phyloP scores from a whole-genome alignment of 2,888 invertebrate species.

The Tribolium freemani region DNA sequence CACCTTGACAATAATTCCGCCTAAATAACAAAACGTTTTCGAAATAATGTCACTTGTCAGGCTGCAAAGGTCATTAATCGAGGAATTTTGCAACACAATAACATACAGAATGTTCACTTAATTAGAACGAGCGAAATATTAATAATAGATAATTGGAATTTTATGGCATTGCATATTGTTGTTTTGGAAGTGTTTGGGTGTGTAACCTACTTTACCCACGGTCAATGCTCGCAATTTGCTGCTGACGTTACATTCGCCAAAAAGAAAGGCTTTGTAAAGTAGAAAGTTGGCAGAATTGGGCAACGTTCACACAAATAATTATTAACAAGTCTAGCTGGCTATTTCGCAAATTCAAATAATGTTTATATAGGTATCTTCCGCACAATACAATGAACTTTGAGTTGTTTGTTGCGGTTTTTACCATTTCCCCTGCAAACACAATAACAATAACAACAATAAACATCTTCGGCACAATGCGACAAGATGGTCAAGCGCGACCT shows the following conservation, averaged over 20 bases:
- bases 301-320: slow-evolving; percentile 43
- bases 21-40: background rate
- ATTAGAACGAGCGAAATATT: background rate
- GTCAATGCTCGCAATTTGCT: slow-evolving; percentile 54
- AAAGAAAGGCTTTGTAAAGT: slow-evolving; percentile 45
- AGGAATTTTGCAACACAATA: too few species aligned
- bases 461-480: background rate
- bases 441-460: background rate
- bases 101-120: background rate
- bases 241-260: slow-evolving; percentile 42
- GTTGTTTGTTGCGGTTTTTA: slow-evolving; percentile 13
- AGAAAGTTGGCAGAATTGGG: slow-evolving; percentile 43
- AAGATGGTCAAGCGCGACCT: background rate
- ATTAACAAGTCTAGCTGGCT: slow-evolving; percentile 30
- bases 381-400: slow-evolving; percentile 21
- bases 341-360: slow-evolving; percentile 38
- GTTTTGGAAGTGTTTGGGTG: slow-evolving; percentile 48
- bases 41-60: slow-evolving; percentile 12
- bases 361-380: slow-evolving; percentile 1
- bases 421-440: slow-evolving; percentile 7
- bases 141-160: slow-evolving; percentile 15
- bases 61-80: slow-evolving; percentile 4
- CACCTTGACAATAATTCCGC: slow-evolving; percentile 20
- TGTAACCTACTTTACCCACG: slow-evolving; percentile 54
- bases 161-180: slow-evolving; percentile 19